Evolutionary conservation across 2,888 invertebrate species (phyloP).

Genomic region (Tachina grossa): DNA sequence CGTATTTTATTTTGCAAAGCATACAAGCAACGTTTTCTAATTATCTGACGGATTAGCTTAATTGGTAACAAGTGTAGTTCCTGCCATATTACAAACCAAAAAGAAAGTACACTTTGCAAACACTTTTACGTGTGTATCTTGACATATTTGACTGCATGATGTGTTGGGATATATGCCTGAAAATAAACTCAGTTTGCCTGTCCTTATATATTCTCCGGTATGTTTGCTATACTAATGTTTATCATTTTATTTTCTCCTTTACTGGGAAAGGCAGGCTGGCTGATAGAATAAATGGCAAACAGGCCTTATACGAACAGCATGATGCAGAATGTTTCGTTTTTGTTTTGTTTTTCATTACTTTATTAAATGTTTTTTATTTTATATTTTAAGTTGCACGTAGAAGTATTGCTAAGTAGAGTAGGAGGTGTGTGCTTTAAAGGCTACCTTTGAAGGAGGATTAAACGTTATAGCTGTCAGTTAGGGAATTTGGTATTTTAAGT

Average conservation of each 20-base stretch:
- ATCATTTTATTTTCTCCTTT: slow-evolving; percentile 46
- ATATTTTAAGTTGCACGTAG: neutral
- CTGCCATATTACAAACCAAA: slow-evolving; percentile 54
- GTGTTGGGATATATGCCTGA: neutral
- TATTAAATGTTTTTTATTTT: neutral
- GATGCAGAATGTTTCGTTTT: neutral
- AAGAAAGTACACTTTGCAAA: slow-evolving; percentile 15
- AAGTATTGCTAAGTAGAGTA: neutral
- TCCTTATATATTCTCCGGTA: neutral
- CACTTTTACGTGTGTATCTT: slow-evolving; percentile 7
- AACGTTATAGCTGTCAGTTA: too few relatives aligned
- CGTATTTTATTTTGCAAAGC: neutral
- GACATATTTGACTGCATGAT: slow-evolving; percentile 6
- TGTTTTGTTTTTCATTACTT: neutral
- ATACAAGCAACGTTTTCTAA: slow-evolving; percentile 79
- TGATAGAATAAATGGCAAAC: neutral
- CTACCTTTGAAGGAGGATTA: too few relatives aligned
- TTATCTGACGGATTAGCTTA: slow-evolving; percentile 82
- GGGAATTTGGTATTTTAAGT: too few relatives aligned
- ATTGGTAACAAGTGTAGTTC: slow-evolving; percentile 81
- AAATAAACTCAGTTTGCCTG: neutral
- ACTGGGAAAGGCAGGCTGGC: slow-evolving; percentile 7
- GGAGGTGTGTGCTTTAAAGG: neutral
- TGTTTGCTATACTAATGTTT: neutral
- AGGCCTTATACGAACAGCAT: neutral